Base-by-base conservation (phyloP, 2,797 vertebrate species). In the Choloepus didactylus region DNA sequence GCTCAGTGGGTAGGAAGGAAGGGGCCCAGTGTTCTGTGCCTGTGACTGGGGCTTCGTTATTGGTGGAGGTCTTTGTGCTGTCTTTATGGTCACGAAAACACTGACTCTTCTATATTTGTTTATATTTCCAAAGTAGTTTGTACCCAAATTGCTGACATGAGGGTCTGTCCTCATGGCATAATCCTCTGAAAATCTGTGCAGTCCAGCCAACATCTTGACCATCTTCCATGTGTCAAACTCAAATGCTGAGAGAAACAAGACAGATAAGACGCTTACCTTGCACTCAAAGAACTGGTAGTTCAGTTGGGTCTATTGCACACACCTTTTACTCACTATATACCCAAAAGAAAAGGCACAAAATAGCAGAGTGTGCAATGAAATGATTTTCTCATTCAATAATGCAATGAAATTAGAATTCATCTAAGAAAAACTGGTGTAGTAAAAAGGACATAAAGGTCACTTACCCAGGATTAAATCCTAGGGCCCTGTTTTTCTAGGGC, bases 311-410 rank as follows among this genome's bases (percentile, higher is more conserved):
- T 80, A 38, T 49, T 49, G 23, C 10, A 60, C 44, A 79, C 2
- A n/a, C 29, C 23, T 79, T 96, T 80, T 77, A 70, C 60, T 62
- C 44, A 54, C n/a, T 23, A 0, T 29, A n/a, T 31, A 21, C 35
- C n/a, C 70, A 46, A 73, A 83, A 82, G 23, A 82, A 84, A 66
- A 18, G 44, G 19, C 41, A 86, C 16, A 87, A 38, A 90, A 59
- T 16, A 82, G 6, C 46, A 89, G 6, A 66, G 14, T 82, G 75
- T 21, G 18, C 19, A 54, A 21, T 31, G 21, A 91, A 56, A 83
- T 73, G 16, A 66, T 93, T 60, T 93, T 89, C 49, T 94, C 86
- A 72, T 81, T 94, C 76, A 83, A 11, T 89, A 66, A 73, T 75
- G 14, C 35, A 84, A 5, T 82, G 69, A 92, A 51, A 70, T 64